Evolutionary conservation across 2,113 vertebrate species (phyloP).

Genomic region (Struthio camelus): DNA sequence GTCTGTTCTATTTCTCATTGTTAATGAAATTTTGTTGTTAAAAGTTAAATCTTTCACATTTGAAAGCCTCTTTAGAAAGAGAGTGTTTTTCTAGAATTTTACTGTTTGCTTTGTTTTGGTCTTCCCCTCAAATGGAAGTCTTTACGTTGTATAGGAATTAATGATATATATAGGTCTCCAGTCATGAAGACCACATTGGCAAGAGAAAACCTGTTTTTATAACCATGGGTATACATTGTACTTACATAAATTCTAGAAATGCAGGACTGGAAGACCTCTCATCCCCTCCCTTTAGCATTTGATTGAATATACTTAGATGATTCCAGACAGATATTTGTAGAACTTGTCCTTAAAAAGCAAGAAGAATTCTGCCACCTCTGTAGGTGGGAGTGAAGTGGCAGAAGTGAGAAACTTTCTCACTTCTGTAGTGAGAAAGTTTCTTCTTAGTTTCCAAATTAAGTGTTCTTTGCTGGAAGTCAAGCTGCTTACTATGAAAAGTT

Average conservation of each 20-base stretch:
- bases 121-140: neutral
- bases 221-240: neutral
- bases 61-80: too few species aligned
- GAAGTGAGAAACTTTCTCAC: conserved; percentile 42
- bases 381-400: conserved; percentile 34
- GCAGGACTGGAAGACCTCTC: neutral
- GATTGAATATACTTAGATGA: neutral
- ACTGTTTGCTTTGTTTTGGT: neutral
- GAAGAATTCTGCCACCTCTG: neutral
- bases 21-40: neutral
- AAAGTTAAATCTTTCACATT: neutral
- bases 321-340: conserved; percentile 27
- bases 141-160: neutral
- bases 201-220: neutral
- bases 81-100: too few species aligned
- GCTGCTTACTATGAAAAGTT: neutral
- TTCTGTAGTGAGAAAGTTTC: neutral
- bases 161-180: neutral
- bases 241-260: neutral
- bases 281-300: neutral
- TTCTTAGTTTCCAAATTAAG: conserved; percentile 19
- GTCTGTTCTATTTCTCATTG: neutral
- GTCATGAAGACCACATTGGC: neutral
- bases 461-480: conserved; percentile 21
- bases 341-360: conserved; percentile 42